Conservation (phyloP, 2,113 vertebrate species). For the Oriolus oriolus region DNA sequence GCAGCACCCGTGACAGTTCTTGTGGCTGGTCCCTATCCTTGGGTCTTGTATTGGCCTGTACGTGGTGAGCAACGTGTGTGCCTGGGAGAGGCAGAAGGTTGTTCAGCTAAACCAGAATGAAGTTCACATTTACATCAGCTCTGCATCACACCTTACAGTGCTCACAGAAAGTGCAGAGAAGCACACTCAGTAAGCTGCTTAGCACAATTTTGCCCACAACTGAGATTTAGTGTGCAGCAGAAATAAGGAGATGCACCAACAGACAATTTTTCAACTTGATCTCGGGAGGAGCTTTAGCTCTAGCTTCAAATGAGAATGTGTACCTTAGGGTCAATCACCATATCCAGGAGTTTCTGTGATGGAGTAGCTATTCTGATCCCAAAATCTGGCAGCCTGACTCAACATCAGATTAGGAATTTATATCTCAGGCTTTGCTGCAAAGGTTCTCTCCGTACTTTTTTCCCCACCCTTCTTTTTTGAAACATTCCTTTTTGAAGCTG, state of each 20-base stretch:
- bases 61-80: accelerated
- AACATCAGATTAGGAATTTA: not conserved
- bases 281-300: not conserved
- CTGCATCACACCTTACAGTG: not conserved
- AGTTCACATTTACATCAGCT: not conserved
- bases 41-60: not conserved
- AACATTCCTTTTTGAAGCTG: not conserved
- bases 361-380: not conserved
- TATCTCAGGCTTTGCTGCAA: not conserved
- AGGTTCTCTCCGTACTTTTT: not conserved
- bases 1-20: not conserved
- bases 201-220: not conserved
- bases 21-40: not conserved
- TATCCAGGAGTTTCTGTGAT: not conserved
- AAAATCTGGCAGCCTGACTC: not conserved
- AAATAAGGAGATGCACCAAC: not conserved
- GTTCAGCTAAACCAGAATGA: not conserved
- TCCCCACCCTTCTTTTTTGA: not conserved
- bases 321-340: not conserved
- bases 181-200: not conserved
- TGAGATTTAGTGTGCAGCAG: not conserved
- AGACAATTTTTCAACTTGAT: not conserved
- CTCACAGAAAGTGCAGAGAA: not conserved
- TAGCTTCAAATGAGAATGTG: not conserved
- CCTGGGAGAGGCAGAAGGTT: not conserved